Evolutionary conservation across 2,113 vertebrate species (phyloP), one percentile per base, ranked within the genome.

Genomic region (Rhineura floridana): DNA sequence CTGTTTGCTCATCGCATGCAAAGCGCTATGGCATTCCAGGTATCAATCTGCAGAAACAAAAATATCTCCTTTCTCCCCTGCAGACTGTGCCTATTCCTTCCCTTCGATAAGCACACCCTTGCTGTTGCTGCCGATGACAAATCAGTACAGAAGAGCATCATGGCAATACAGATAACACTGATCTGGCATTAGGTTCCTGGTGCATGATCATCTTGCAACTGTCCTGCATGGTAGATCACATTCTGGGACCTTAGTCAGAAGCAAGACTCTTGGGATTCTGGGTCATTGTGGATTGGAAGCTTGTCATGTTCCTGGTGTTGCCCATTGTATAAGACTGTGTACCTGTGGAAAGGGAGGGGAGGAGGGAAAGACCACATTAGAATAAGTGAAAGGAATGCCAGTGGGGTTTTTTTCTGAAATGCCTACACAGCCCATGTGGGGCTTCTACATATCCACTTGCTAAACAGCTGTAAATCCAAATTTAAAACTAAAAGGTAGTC

Each of bases 251-350:
- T 33, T 91, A 9, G 17, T 94, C 96, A 97, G 91, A 97, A 97
- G 90, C 96, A 97, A n/a, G 96, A 97, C 88, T 97, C 96, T 15
- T 97, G 94, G 90, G 97, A 97, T 79, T 97, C 96, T 9, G 95
- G 95, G 73, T 97, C 97, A 33, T 95, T 92, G 87, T 97, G 96
- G 86, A 97, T 96, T 87, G 96, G 96, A 84, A 97, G 93, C 82
- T 96, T 97, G 93, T 97, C 96, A 0, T 95, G 96, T 44, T 98
- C 97, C 92, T 96, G 97, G 86, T 96, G 96, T 92, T 96, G 95
- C 30, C 96, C 92, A 0, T 96, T 96, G 87, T 87, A 94, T 65
- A 97, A 91, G 91, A 97, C 96, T 59, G 92, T 95, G 81, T 97
- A 98, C 94, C 97, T 97, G 87, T 10, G 65, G 19, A 82, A 81